These are phyloP conservation scores for Panthera leo DNA, from an alignment of 2,113 vertebrate species.

Conservation along the genomic window DNA sequence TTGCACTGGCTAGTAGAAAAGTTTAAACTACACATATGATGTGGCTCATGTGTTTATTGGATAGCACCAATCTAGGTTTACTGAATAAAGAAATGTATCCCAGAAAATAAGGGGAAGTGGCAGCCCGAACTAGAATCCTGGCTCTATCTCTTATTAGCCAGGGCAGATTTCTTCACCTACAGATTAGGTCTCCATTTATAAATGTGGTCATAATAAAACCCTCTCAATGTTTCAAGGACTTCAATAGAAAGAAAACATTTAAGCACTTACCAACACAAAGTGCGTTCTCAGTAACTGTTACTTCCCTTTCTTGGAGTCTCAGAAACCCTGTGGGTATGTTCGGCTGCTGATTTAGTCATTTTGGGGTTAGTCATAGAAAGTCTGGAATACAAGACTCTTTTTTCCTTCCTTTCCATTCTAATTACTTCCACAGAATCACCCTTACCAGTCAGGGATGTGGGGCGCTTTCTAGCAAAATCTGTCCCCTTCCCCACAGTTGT, in stretches of 20 bases:
- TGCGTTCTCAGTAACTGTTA: not conserved
- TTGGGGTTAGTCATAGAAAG: not conserved
- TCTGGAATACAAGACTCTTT: not conserved
- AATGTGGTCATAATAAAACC: not conserved
- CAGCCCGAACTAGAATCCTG: not conserved
- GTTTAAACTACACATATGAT: not conserved
- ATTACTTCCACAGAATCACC: not conserved
- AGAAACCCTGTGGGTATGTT: not conserved
- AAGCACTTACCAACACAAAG: not conserved
- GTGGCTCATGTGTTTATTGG: not conserved
- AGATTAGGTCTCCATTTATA: not conserved
- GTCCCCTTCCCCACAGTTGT: not conserved
- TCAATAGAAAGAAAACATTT: not conserved
- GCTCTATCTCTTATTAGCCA: not conserved
- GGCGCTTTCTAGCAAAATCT: not conserved
- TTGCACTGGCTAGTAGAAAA: not conserved
- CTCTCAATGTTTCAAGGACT: not conserved
- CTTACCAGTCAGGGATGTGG: fast-evolving
- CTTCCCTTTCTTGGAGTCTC: not conserved
- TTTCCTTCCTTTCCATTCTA: not conserved
- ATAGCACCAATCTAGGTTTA: not conserved
- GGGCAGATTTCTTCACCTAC: not conserved
- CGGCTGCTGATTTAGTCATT: not conserved
- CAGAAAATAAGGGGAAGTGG: not conserved
- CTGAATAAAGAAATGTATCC: not conserved